These are phyloP conservation scores for Sciurus vulgaris DNA, from an alignment of 2,797 vertebrate genomes.

Conservation along the genomic window DNA sequence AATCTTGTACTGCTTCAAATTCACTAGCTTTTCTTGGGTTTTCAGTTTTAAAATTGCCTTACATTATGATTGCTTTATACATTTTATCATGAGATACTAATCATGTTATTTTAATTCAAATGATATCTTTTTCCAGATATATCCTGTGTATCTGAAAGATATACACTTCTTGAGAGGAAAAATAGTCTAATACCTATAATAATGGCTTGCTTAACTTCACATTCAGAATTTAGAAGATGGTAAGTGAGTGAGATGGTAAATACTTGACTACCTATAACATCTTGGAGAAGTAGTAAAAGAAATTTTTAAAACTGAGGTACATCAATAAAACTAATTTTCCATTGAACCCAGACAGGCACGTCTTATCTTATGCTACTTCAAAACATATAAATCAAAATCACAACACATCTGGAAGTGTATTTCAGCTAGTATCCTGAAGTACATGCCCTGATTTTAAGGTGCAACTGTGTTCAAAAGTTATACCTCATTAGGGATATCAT, in stretches of 20 bases:
- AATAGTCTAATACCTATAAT: neutral
- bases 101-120: neutral
- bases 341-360: neutral
- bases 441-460: conserved; percentile 32
- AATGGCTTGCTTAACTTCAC: neutral
- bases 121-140: neutral
- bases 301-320: neutral
- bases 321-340: neutral
- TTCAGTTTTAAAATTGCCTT: conserved; percentile 10
- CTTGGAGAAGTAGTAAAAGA: neutral
- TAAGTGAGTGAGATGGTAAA: neutral
- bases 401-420: neutral
- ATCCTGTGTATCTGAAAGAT: neutral
- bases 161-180: conserved; percentile 7
- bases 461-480: conserved; percentile 17
- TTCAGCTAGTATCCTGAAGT: neutral
- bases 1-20: conserved; percentile 24
- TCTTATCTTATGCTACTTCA: neutral
- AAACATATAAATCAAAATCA: conserved; percentile 8
- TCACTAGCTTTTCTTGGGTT: neutral
- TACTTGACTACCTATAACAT: neutral
- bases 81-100: conserved; percentile 24
- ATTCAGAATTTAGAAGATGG: conserved; percentile 17
- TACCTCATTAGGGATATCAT: neutral
- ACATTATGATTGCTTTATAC: neutral